A percentile compares a stretch with the other conserved stretches of the same genome.
Conservation (phyloP, 2,113 vertebrate species). For the Alectura lathami region DNA sequence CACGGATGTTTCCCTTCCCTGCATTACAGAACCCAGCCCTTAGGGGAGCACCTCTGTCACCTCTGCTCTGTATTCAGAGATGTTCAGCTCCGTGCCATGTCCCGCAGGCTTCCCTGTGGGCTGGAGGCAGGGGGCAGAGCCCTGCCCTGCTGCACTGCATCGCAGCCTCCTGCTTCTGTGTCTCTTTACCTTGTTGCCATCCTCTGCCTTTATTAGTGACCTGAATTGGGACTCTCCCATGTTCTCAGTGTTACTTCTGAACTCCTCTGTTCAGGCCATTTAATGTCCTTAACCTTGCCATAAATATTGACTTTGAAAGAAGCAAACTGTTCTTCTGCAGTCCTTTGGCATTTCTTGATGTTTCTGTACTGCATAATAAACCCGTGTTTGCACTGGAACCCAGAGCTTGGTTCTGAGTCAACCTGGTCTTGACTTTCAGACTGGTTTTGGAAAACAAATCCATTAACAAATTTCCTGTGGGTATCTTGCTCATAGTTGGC, state of each 20-base stretch:
- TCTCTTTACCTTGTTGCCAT: not conserved
- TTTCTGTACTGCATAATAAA: not conserved
- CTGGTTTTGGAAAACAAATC: not conserved
- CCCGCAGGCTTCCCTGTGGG: not conserved
- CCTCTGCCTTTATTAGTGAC: not conserved
- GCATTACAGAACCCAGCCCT: not conserved
- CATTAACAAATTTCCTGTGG: not conserved
- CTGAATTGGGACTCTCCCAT: not conserved
- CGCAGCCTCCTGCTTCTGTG: not conserved
- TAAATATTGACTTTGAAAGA: not conserved
- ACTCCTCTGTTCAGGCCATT: not conserved
- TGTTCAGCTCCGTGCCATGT: not conserved
- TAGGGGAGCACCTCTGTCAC: not conserved
- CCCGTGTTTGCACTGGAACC: not conserved
- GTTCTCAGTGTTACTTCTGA: not conserved
- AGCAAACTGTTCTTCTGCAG: not conserved
- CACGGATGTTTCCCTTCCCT: not conserved
- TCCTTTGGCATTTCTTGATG: not conserved
- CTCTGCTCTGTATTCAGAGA: not conserved
- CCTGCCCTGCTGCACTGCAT: not conserved
- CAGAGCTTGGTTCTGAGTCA: not conserved
- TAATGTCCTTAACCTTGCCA: not conserved
- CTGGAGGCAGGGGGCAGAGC: not conserved
- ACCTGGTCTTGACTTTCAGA: not conserved
- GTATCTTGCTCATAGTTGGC: not conserved